These are phyloP conservation scores for Agrotis puta DNA, from an alignment of 2,888 invertebrate genomes.

Conservation along the genomic window DNA sequence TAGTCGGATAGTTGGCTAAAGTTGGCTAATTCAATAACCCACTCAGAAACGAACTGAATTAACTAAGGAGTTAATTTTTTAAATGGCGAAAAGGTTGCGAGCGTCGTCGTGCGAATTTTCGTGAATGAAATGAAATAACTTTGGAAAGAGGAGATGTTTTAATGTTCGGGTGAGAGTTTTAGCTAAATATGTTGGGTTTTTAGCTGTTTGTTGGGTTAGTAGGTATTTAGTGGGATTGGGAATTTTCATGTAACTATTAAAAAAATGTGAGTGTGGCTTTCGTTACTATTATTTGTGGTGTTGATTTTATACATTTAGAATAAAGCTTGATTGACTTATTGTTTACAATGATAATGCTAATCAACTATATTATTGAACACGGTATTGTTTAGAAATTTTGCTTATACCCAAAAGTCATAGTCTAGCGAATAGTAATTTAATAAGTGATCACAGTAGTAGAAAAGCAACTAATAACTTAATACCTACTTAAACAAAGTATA, in stretches of 20 bases:
- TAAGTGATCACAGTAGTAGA: no score
- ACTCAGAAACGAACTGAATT: conserved; percentile 63
- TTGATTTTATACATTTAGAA: background rate
- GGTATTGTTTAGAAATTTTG: no score
- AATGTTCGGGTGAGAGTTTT: conserved; percentile 5
- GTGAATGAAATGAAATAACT: conserved; percentile 35
- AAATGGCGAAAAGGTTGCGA: conserved; percentile 43
- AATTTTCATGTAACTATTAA: background rate
- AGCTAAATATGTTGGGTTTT: conserved; percentile 7
- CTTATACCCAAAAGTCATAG: background rate
- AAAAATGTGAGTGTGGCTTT: background rate
- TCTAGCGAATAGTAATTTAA: no score
- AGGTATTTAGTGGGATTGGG: background rate
- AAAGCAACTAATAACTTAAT: no score
- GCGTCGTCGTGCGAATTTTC: conserved; percentile 24
- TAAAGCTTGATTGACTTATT: background rate
- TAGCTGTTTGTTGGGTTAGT: background rate
- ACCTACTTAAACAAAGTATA: no score
- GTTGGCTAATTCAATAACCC: conserved; percentile 71
- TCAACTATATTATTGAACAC: no score
- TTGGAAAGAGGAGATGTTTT: conserved; percentile 26
- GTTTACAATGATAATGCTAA: no score
- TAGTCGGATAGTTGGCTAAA: conserved; percentile 69
- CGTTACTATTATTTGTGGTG: background rate
- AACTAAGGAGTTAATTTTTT: conserved; percentile 65